Conservation (phyloP, 1,140 invertebrate genomes). For the Chironomus striatipennis region DNA sequence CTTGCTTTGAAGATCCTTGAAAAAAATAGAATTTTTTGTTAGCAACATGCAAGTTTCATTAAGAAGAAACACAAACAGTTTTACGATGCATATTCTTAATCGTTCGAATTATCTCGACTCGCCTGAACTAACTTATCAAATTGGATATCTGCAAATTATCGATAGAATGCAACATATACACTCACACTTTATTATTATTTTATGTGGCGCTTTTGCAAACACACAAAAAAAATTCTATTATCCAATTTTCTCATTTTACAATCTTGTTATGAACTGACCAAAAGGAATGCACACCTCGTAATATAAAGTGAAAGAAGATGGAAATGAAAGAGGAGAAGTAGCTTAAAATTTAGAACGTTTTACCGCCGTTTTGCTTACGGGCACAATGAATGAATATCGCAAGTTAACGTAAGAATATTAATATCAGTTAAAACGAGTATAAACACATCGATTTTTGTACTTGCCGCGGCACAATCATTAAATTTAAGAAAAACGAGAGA, state of each 20-base stretch:
- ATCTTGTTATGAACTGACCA: neutral
- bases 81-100: neutral
- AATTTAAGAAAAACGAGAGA: slow-evolving; percentile 9
- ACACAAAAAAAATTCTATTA: neutral
- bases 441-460: slow-evolving; percentile 11
- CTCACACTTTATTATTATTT: neutral
- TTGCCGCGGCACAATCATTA: slow-evolving; percentile 19
- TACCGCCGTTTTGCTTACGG: slow-evolving; percentile 15
- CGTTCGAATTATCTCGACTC: no score
- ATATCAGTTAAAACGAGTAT: slow-evolving; percentile 20
- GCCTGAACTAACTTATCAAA: no score
- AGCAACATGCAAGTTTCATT: neutral
- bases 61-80: neutral
- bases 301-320: neutral
- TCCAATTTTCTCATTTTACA: neutral
- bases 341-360: slow-evolving; percentile 1
- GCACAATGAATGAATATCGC: neutral
- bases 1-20: neutral
- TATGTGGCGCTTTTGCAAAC: neutral
- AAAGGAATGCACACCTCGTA: neutral
- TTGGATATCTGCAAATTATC: no score
- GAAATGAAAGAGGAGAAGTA: neutral
- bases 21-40: neutral
- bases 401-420: slow-evolving; percentile 2
- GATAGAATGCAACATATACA: neutral